A percentile compares a stretch with the other conserved stretches of the same genome.
Conservation (phyloP, 2,888 invertebrate genomes). For the Platerodrilus igneus region DNA sequence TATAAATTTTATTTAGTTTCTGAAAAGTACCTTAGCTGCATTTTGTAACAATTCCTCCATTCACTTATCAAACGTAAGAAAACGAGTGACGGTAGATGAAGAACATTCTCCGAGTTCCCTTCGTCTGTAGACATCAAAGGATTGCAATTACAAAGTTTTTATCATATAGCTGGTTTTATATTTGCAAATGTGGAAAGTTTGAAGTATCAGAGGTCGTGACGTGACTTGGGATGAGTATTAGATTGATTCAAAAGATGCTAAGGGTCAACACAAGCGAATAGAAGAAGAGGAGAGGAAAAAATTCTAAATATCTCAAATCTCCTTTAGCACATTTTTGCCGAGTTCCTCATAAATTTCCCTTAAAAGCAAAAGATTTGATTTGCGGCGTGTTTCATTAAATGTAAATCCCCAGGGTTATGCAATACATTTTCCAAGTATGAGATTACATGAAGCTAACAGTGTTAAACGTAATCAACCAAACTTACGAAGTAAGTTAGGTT, state of each 20-base stretch:
- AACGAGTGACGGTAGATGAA: too few species aligned
- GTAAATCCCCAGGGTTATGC: too few species aligned
- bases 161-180: slow-evolving; percentile 33
- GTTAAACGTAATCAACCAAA: too few species aligned
- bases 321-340: slow-evolving; percentile 5
- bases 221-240: slow-evolving; percentile 31
- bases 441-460: too few species aligned
- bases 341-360: slow-evolving; percentile 3
- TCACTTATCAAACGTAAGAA: too few species aligned
- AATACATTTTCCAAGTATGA: too few species aligned
- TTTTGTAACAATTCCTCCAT: too few species aligned
- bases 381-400: slow-evolving; percentile 6
- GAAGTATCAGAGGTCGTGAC: slow-evolving; percentile 29
- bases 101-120: too few species aligned
- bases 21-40: too few species aligned
- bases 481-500: too few species aligned
- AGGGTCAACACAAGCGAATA: slow-evolving; percentile 9
- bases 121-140: too few species aligned
- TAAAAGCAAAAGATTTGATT: slow-evolving; percentile 1
- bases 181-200: slow-evolving; percentile 37
- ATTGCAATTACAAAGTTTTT: slow-evolving; percentile 32
- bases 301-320: slow-evolving; percentile 16
- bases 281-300: slow-evolving; percentile 8
- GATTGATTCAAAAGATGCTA: slow-evolving; percentile 13
- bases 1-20: too few species aligned